Evolutionary conservation across 37 sponge, comb jelly and placozoan species (phyloP), one percentile per base, ranked within the genome.

Genomic region (Chondrilla cf. caribensis): DNA sequence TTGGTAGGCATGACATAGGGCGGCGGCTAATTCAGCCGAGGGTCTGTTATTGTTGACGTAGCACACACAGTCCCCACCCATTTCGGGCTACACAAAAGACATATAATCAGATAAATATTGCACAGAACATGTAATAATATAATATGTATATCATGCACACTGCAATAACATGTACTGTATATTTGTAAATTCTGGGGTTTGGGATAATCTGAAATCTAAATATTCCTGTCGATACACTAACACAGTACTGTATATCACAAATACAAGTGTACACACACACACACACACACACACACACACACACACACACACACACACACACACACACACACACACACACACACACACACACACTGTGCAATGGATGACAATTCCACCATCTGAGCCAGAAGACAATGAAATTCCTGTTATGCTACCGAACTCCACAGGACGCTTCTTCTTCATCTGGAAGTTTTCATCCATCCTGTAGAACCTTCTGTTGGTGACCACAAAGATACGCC

Each of bases 321-420:
- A 73, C 42, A 73, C 76, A 7, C 24, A 73, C 1, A 5, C 24
- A 39, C 41, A 38, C 44, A 39, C 41, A 18, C 19, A 73, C 14
- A 41, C 43, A 43, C 76, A 73, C 22, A 7, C 44, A 41, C 76
- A 25, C 25, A 73, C 76, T 35, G 60, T 58, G 39, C 82, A 80
- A 66, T 92, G 92, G 21, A 92, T 82, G 58, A 88, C 89, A 8
- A 92, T 36, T 7, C 86, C 89, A 32, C 81, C 84, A 24, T 85
- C 89, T 38, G 38, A 38, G 6, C 89, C 86, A 36, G 71, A 40
- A 1, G 85, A 85, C 79, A 92, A 36, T 28, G 80, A 77, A 25
- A 92, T 43, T 15, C 82, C 67, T 6, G 41, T 66, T 18, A 92
- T 72, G n/a, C 84, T 33, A 35, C 72, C 64, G 44, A 88, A 21